A percentile compares a stretch with the other conserved stretches of the same genome.
These are phyloP conservation scores for Trachops cirrhosus DNA, from an alignment of 2,797 vertebrate species.

Conservation along the genomic window DNA sequence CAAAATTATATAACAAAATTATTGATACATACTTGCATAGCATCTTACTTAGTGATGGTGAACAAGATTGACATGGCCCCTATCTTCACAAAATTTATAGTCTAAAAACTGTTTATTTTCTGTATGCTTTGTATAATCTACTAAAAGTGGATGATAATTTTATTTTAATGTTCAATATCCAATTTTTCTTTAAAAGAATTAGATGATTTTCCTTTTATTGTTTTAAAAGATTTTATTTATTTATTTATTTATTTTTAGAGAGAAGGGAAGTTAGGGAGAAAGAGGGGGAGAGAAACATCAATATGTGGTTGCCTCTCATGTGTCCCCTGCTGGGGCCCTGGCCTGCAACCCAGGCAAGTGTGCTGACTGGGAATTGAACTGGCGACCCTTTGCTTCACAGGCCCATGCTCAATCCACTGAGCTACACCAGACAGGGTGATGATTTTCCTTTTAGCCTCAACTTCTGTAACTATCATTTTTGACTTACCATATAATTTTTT, in stretches of 20 bases:
- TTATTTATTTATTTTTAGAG: no score
- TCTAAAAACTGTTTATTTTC: neutral
- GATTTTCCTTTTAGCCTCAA: neutral
- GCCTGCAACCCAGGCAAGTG: no score
- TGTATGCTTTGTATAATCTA: neutral
- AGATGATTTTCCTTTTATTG: neutral
- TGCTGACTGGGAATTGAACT: no score
- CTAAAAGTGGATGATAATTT: conserved; percentile 3
- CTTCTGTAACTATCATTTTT: conserved; percentile 23
- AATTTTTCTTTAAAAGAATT: neutral
- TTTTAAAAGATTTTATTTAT: no score
- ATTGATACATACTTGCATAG: neutral
- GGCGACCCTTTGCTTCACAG: no score
- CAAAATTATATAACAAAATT: neutral
- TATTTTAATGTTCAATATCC: neutral
- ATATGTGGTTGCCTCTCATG: no score
- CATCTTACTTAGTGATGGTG: neutral
- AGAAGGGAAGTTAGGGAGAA: no score
- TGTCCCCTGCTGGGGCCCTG: no score
- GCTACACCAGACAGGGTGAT: neutral
- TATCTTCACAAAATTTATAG: neutral
- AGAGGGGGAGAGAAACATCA: no score
- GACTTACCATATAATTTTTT: conserved; percentile 16
- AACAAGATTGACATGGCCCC: neutral
- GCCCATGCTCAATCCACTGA: no score